Percentiles rank a stretch among this genome's conserved stretches.
Conservation (phyloP, 2,888 invertebrate genomes). For the Tipula lateralis region DNA sequence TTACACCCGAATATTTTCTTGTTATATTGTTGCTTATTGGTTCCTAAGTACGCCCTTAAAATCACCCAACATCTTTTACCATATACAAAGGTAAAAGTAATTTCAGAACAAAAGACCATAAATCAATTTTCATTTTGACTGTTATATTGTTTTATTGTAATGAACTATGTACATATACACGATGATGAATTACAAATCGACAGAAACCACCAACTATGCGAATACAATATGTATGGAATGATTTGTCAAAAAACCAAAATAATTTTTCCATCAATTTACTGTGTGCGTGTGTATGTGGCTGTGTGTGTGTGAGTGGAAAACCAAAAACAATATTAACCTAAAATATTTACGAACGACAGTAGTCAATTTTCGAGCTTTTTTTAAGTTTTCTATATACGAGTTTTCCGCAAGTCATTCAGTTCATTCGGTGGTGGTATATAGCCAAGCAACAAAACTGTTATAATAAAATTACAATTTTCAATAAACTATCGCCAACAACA, state of each 20-base stretch:
- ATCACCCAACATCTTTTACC: too few relatives aligned
- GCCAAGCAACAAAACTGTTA: not conserved
- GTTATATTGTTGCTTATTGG: too few relatives aligned
- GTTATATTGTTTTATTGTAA: conserved; percentile 11
- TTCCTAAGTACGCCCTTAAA: too few relatives aligned
- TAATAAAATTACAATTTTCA: not conserved
- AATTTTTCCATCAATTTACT: not conserved
- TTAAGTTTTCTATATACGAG: not conserved
- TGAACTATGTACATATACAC: not conserved
- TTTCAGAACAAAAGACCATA: not conserved
- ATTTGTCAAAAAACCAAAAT: not conserved
- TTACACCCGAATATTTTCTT: too few relatives aligned
- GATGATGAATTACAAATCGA: not conserved
- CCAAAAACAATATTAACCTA: not conserved
- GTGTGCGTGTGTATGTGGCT: not conserved
- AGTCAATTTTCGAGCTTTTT: not conserved
- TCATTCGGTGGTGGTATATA: not conserved
- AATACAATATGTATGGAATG: not conserved
- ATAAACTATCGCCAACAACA: not conserved
- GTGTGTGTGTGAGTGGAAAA: not conserved
- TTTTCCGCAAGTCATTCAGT: not conserved
- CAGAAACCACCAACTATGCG: not conserved
- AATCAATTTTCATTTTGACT: conserved; percentile 1
- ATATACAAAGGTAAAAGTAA: not conserved
- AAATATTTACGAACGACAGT: not conserved